phyloP scores from a whole-genome alignment of 1,140 invertebrate species.

The Nephila pilipes region DNA sequence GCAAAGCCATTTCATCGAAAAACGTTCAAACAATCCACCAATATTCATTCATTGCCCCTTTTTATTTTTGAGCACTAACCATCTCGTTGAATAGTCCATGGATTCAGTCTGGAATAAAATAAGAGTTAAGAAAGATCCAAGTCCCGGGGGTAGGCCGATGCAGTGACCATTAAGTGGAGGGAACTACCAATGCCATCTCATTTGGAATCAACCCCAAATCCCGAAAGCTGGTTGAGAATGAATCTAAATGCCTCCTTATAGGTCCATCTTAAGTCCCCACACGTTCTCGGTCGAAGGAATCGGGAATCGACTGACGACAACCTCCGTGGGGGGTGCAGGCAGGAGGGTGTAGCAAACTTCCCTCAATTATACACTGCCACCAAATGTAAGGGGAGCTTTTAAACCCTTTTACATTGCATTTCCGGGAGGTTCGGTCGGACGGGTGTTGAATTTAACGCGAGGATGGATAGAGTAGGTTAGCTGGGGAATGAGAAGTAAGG shows the following conservation, averaged over 20 bases:
- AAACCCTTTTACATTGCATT: conserved; percentile 44
- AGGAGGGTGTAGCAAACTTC: neutral
- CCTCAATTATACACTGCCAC: conserved; percentile 49
- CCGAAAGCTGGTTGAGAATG: conserved; percentile 62
- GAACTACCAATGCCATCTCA: conserved; percentile 35
- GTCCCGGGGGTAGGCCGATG: conserved; percentile 17
- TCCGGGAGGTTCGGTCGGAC: neutral
- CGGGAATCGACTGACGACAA: conserved; percentile 36
- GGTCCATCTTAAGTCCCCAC: conserved; percentile 56
- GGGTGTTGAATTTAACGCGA: conserved; percentile 26
- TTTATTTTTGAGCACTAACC: neutral
- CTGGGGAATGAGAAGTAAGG: neutral
- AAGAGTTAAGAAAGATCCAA: conserved; percentile 39
- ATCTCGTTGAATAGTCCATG: neutral
- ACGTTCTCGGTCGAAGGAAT: conserved; percentile 40
- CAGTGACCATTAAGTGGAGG: conserved; percentile 46
- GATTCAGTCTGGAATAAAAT: neutral
- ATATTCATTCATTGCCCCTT: neutral
- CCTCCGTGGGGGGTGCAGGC: neutral
- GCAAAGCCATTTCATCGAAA: neutral
- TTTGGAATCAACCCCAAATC: conserved; percentile 72
- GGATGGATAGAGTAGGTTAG: neutral
- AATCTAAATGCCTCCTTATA: conserved; percentile 70
- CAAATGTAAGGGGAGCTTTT: conserved; percentile 41
- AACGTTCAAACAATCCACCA: neutral